Percentiles rank a stretch among this genome's conserved stretches.
These are phyloP conservation scores for Athetis lepigone DNA, from an alignment of 2,888 invertebrate species.

Conservation along the genomic window DNA sequence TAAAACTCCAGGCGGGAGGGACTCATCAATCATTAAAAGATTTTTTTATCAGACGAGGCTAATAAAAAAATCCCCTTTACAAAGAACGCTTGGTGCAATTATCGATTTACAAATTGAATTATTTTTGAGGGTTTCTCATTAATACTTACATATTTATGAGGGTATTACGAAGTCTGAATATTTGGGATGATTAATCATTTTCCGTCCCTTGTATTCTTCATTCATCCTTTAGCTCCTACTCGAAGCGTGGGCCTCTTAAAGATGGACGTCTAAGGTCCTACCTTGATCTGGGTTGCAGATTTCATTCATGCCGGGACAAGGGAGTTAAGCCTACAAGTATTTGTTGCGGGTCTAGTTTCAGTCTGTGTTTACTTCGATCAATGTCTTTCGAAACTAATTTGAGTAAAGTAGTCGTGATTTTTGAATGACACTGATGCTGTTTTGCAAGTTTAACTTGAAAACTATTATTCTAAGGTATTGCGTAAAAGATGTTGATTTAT, in stretches of 20 bases:
- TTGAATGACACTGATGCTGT: neutral
- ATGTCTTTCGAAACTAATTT: constrained; percentile 12
- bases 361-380: neutral
- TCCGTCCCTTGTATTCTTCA: constrained; percentile 14
- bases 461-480: neutral
- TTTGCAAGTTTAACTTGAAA: neutral
- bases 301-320: constrained; percentile 24
- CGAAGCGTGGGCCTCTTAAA: constrained; percentile 5
- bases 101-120: constrained; percentile 76
- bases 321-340: constrained; percentile 12
- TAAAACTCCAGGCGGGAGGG: constrained; percentile 70
- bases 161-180: neutral
- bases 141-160: constrained; percentile 57
- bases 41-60: constrained; percentile 62
- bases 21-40: constrained; percentile 81
- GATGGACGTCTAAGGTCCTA: constrained; percentile 29
- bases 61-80: constrained; percentile 35
- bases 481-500: neutral
- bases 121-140: constrained; percentile 67
- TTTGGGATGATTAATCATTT: constrained; percentile 14
- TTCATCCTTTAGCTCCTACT: constrained; percentile 21
- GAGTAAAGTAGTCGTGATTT: neutral
- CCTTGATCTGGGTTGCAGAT: constrained; percentile 48
- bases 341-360: neutral
- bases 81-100: constrained; percentile 68